phyloP scores from a whole-genome alignment of 2,888 invertebrate genomes.

The Rhingia rostrata region DNA sequence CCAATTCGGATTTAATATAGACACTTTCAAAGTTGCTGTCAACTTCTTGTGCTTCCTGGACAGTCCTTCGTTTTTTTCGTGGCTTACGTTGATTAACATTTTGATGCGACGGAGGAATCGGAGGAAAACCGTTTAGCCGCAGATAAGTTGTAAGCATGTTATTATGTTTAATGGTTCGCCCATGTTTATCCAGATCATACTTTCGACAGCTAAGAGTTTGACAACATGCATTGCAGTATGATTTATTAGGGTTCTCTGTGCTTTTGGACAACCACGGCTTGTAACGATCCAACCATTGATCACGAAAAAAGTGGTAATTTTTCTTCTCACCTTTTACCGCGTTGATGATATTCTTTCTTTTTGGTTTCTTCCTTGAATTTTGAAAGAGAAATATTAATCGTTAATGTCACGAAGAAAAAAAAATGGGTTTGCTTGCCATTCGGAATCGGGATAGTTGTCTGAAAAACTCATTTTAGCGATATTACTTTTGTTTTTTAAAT shows the following conservation, averaged over 20 bases:
- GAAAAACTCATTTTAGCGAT: background rate
- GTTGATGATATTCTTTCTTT: background rate
- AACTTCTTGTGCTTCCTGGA: constrained; percentile 1
- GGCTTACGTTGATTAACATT: constrained; percentile 55
- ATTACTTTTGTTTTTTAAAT: no score
- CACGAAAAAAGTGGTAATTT: constrained; percentile 79
- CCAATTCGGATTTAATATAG: constrained; percentile 46
- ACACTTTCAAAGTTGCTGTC: constrained; percentile 63
- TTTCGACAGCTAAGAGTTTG: constrained; percentile 81
- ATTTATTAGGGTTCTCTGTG: constrained; percentile 79
- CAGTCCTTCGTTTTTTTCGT: constrained; percentile 26
- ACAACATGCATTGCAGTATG: constrained; percentile 80
- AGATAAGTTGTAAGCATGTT: constrained; percentile 77
- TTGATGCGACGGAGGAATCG: constrained; percentile 14
- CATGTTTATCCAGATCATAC: constrained; percentile 80
- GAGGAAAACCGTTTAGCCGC: constrained; percentile 17
- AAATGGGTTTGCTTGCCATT: background rate
- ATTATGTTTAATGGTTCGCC: constrained; percentile 80
- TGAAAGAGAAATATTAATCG: background rate
- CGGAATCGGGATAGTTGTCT: background rate
- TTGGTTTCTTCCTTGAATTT: background rate
- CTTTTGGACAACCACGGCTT: constrained; percentile 80
- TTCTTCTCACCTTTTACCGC: constrained; percentile 15
- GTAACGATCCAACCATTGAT: constrained; percentile 80
- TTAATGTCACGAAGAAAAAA: no score